Conservation (phyloP, 2,888 invertebrate genomes). For the Apamea crenata region DNA sequence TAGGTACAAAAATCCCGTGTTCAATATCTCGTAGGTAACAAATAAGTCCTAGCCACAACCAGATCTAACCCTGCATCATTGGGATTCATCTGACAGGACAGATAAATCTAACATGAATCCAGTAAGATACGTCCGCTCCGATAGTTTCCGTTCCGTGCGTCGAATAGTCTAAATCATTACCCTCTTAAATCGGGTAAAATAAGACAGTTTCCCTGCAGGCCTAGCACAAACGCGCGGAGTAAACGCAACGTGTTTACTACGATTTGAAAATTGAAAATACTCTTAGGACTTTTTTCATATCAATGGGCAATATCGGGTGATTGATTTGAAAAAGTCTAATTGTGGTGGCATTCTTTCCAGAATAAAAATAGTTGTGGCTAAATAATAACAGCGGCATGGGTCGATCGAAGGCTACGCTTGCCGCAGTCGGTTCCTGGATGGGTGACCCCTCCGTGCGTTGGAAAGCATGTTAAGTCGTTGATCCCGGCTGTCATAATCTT, state of each 20-base stretch:
- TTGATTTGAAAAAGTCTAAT: not conserved
- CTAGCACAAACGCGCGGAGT: not conserved
- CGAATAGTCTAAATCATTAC: slow-evolving; percentile 32
- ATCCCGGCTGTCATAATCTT: not conserved
- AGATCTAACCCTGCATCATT: slow-evolving; percentile 21
- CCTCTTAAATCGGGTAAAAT: not conserved
- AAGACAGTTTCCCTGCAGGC: not conserved
- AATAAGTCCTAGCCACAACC: slow-evolving; percentile 18
- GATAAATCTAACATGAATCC: slow-evolving; percentile 50
- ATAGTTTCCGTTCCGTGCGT: slow-evolving; percentile 40
- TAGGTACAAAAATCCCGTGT: not conserved
- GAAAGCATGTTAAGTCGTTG: not conserved
- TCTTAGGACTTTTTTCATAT: not conserved
- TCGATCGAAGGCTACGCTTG: not conserved
- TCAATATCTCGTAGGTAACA: not conserved
- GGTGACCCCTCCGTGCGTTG: not conserved
- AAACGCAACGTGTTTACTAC: not conserved
- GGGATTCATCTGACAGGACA: slow-evolving; percentile 31
- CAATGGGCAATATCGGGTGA: no score
- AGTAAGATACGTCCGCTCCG: slow-evolving; percentile 26
- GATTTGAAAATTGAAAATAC: not conserved
- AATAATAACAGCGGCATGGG: not conserved
- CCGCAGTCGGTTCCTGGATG: not conserved
- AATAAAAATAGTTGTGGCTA: no score
- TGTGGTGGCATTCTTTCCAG: not conserved